Conservation (phyloP, 1,140 invertebrate species). For the Bombus confusus region DNA sequence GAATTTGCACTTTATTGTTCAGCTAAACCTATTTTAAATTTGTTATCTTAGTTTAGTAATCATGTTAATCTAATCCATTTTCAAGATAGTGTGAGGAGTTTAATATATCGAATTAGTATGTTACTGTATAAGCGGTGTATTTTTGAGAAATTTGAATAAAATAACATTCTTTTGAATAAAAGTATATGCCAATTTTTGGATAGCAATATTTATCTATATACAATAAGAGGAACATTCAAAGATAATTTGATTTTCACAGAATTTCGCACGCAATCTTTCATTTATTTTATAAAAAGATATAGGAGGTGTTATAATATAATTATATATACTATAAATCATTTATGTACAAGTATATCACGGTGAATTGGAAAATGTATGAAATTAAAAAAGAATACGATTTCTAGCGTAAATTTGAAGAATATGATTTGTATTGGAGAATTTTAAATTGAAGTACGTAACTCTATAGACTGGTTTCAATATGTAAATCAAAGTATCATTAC, state of each 20-base stretch:
- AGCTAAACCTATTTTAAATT: background rate
- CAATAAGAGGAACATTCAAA: background rate
- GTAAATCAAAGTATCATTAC: slow-evolving; percentile 24
- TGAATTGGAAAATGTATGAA: background rate
- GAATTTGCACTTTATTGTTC: background rate
- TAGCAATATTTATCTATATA: background rate
- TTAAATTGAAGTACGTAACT: background rate
- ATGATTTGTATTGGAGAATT: background rate
- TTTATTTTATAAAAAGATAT: background rate
- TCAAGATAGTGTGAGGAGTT: background rate
- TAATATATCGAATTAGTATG: background rate
- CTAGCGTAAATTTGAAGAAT: no score
- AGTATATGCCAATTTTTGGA: background rate
- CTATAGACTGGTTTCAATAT: background rate
- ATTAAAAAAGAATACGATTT: background rate
- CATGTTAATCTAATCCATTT: no score
- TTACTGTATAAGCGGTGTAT: background rate
- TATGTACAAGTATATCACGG: background rate
- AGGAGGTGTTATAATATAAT: background rate
- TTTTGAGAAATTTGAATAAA: background rate
- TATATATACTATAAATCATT: background rate
- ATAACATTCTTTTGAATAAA: background rate
- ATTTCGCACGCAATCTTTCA: no score
- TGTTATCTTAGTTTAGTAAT: background rate
- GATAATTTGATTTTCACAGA: background rate